Base-by-base conservation (phyloP, 92 coral and sea anemone genomes). In the Zoanthus sansibaricus region DNA sequence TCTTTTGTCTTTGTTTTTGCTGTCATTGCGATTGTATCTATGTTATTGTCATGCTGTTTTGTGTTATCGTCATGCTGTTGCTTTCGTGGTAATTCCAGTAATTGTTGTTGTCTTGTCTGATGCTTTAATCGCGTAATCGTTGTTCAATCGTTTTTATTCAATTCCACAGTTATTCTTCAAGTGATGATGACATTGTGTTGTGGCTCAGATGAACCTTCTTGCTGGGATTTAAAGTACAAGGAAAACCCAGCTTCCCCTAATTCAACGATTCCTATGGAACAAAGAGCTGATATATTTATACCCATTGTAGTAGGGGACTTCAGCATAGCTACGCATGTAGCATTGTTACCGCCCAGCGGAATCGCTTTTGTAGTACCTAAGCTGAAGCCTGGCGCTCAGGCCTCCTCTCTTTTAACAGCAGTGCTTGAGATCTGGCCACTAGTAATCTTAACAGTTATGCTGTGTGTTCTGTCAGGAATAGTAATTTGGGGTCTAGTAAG, bases 401-500 rank as follows among this genome's bases (percentile, higher is more conserved):
- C 61, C 46, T 66, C 85, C 7, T 80, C 85, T 66, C 73, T 80
- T 46, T 18, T 80, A 42, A 80, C 67, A 46, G 85, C 73, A 14
- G 61, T 80, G 8, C 45, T 80, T 15, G 85, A 66, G 17, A 74
- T 80, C 62, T 80, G 85, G 85, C 85, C 85, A 10, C 75, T 80
- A 21, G 85, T 80, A 6, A 80, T 80, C 21, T 71, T 80, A 16
- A 80, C 85, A 5, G 59, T 80, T 9, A 66, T 46, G 85, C 20
- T 80, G 21, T 80, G 85, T 31, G 25, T 66, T 80, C 62, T 80
- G 6, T 80, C 85, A 25, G 85, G 85, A 80, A 66, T 80, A 80
- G 70, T 80, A 3, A 80, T 80, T 9, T 80, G 85, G 85, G 85
- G 64, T 66, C 61, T 80, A 16, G 85, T 80, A 66, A 80, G 85